phyloP scores from a whole-genome alignment of 2,888 invertebrate genomes.

The Lasioglossum calceatum region DNA sequence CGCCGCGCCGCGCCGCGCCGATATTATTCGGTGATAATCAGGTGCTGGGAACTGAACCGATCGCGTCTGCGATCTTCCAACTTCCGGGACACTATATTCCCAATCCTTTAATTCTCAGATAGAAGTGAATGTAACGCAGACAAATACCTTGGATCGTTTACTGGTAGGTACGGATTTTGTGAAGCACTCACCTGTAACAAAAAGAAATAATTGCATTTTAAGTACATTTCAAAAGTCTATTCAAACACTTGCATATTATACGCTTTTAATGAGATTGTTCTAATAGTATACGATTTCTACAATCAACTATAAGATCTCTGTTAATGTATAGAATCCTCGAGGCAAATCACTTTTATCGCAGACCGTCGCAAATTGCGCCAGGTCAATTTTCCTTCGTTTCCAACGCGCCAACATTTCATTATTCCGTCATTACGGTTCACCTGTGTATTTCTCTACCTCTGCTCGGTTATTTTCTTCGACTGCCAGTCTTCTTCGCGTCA shows the following conservation, averaged over 20 bases:
- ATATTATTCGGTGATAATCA: conserved; percentile 54
- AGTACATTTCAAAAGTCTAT: background rate
- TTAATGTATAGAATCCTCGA: background rate
- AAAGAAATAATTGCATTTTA: background rate
- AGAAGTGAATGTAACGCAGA: background rate
- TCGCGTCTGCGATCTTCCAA: conserved; percentile 16
- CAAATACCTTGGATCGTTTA: conserved; percentile 20
- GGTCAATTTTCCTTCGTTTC: background rate
- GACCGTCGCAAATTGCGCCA: background rate
- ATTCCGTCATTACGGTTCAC: conserved; percentile 1
- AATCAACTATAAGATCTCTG: background rate
- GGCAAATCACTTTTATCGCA: background rate
- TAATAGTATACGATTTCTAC: background rate
- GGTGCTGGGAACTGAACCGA: background rate
- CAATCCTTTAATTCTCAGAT: background rate
- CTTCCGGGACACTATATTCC: background rate
- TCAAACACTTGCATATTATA: background rate
- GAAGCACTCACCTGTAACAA: conserved; percentile 53
- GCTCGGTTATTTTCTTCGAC: conserved; percentile 7
- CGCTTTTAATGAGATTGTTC: background rate
- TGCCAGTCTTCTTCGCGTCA: background rate
- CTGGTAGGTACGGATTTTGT: background rate
- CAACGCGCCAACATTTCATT: background rate
- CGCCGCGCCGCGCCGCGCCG: conserved; percentile 17
- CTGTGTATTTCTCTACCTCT: background rate